Evolutionary conservation across 2,113 vertebrate species (phyloP).

Genomic region (Halichoeres trimaculatus): DNA sequence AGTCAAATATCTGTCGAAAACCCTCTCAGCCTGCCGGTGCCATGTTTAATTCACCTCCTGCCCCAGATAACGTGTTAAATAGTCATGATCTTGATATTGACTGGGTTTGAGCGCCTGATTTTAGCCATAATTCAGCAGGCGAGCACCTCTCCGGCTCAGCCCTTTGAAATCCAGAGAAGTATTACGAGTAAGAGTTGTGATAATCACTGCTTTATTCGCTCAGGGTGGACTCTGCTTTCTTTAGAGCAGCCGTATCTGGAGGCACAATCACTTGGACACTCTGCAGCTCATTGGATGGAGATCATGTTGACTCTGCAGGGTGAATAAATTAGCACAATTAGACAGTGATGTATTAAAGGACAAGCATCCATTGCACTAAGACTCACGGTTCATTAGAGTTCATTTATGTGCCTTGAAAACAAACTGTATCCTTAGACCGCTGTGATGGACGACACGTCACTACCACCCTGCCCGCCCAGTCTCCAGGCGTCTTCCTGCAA

Average conservation of each 20-base stretch:
- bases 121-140: background rate
- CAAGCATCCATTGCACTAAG: slow-evolving; percentile 4
- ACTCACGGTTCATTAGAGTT: slow-evolving; percentile 38
- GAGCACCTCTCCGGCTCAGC: background rate
- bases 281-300: slow-evolving; percentile 45
- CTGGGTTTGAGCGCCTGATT: background rate
- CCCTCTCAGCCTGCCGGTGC: background rate
- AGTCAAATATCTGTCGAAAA: background rate
- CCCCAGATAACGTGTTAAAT: background rate
- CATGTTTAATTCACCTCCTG: background rate
- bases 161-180: background rate
- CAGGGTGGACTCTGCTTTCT: background rate
- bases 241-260: background rate
- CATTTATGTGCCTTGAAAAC: slow-evolving; percentile 35
- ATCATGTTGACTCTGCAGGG: slow-evolving; percentile 43
- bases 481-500: slow-evolving; percentile 5
- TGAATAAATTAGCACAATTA: slow-evolving; percentile 57
- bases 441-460: slow-evolving; percentile 9
- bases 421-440: slow-evolving; percentile 12
- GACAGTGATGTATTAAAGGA: slow-evolving; percentile 47
- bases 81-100: background rate
- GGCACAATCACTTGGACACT: background rate
- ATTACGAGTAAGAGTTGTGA: background rate
- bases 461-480: background rate
- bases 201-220: background rate